A percentile compares a stretch with the other conserved stretches of the same genome.
phyloP scores from a whole-genome alignment of 2,797 vertebrate genomes.

The Oceanodroma leucorhoa region DNA sequence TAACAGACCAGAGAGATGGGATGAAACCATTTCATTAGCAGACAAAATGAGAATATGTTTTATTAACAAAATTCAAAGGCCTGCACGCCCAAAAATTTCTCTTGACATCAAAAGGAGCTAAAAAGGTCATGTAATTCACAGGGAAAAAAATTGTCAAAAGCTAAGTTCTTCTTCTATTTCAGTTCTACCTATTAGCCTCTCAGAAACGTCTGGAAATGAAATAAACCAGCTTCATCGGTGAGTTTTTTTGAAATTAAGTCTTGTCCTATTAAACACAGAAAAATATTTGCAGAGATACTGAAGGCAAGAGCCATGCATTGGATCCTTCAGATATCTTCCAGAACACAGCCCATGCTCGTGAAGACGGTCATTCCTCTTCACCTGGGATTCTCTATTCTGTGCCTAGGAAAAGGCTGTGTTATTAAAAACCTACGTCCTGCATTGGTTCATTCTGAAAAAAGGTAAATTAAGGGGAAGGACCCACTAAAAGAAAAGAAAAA shows the following conservation, averaged over 20 bases:
- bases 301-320: background rate
- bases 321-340: background rate
- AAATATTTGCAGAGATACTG: background rate
- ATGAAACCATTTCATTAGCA: background rate
- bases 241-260: background rate
- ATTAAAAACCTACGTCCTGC: background rate
- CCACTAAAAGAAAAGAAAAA: background rate
- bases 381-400: background rate
- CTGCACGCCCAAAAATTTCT: background rate
- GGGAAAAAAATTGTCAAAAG: background rate
- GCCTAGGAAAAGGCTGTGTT: background rate
- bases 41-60: background rate
- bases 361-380: background rate
- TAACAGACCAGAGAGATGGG: background rate
- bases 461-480: background rate
- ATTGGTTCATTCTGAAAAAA: background rate
- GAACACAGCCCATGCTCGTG: background rate
- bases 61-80: background rate
- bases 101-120: background rate
- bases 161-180: background rate
- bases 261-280: background rate
- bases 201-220: background rate
- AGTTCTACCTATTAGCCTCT: background rate
- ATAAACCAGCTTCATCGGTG: background rate
- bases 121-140: background rate